These are phyloP conservation scores for Phengaris alcon DNA, from an alignment of 2,888 invertebrate species.

Conservation along the genomic window DNA sequence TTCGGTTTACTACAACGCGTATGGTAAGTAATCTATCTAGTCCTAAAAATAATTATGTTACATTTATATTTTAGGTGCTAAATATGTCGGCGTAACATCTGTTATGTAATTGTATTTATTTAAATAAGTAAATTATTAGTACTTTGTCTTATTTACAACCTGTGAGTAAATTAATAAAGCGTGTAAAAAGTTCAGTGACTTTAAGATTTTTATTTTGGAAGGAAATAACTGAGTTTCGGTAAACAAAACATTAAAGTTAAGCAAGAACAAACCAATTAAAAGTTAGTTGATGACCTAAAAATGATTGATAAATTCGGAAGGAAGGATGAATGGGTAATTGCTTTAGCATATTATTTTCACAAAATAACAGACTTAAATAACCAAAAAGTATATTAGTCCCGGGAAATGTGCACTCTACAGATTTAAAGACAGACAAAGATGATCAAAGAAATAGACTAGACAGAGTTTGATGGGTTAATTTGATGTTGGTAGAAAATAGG, in stretches of 20 bases:
- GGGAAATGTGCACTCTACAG: not conserved
- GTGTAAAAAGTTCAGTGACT: not conserved
- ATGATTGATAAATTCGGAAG: slow-evolving; percentile 13
- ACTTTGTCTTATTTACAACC: too few species aligned
- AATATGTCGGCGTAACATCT: too few species aligned
- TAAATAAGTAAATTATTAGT: too few species aligned
- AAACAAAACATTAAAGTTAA: not conserved
- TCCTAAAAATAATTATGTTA: too few species aligned
- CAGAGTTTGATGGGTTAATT: too few species aligned
- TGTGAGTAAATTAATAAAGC: not conserved
- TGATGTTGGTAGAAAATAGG: too few species aligned
- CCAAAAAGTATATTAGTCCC: not conserved
- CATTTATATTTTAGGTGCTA: too few species aligned
- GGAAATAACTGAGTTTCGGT: not conserved
- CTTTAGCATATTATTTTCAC: not conserved
- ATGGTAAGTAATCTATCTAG: too few species aligned
- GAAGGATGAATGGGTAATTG: not conserved
- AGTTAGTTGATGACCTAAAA: slow-evolving; percentile 14
- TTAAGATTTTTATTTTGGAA: not conserved
- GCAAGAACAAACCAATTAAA: slow-evolving; percentile 14
- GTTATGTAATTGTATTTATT: too few species aligned
- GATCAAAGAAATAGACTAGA: not conserved
- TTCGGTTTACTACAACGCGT: too few species aligned
- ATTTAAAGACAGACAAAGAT: not conserved
- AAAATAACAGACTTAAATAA: not conserved